A percentile compares a stretch with the other conserved stretches of the same genome.
Evolutionary conservation across 2,113 vertebrate genomes (phyloP).

Genomic region (Eira barbara): DNA sequence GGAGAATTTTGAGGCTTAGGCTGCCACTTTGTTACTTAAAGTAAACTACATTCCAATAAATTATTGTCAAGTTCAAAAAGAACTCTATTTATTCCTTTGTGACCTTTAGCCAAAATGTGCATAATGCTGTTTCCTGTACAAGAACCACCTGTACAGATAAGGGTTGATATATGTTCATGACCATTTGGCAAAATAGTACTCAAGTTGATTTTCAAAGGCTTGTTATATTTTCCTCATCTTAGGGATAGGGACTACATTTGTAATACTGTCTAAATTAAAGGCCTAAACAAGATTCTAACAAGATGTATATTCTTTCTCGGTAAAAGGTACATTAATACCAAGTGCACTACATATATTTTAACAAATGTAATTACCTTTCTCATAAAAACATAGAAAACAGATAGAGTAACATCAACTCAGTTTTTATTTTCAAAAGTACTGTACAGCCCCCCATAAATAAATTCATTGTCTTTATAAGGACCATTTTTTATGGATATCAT

Average conservation of each 20-base stretch:
- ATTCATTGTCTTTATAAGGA: neutral
- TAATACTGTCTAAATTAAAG: neutral
- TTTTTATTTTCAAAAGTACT: neutral
- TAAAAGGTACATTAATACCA: neutral
- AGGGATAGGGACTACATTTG: neutral
- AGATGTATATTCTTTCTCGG: neutral
- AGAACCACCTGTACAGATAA: slow-evolving; percentile 74
- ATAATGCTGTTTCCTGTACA: slow-evolving; percentile 78
- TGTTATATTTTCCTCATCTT: slow-evolving; percentile 28
- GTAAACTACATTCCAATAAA: slow-evolving; percentile 75
- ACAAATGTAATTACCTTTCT: neutral
- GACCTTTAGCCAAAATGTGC: slow-evolving; percentile 73
- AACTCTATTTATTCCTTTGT: slow-evolving; percentile 73
- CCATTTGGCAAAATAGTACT: slow-evolving; percentile 65
- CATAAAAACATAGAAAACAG: neutral
- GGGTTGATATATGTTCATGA: slow-evolving; percentile 57
- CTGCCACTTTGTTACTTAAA: slow-evolving; percentile 74
- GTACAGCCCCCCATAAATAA: neutral
- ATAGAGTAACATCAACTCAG: neutral
- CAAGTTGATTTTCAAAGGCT: slow-evolving; percentile 53
- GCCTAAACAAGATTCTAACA: neutral
- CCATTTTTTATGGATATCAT: neutral
- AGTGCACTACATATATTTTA: neutral
- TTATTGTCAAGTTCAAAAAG: slow-evolving; percentile 80
- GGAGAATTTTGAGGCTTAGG: slow-evolving; percentile 68